A percentile compares a stretch with the other conserved stretches of the same genome.
phyloP scores from a whole-genome alignment of 2,113 vertebrate species.

The Coptodon bakossiorum region DNA sequence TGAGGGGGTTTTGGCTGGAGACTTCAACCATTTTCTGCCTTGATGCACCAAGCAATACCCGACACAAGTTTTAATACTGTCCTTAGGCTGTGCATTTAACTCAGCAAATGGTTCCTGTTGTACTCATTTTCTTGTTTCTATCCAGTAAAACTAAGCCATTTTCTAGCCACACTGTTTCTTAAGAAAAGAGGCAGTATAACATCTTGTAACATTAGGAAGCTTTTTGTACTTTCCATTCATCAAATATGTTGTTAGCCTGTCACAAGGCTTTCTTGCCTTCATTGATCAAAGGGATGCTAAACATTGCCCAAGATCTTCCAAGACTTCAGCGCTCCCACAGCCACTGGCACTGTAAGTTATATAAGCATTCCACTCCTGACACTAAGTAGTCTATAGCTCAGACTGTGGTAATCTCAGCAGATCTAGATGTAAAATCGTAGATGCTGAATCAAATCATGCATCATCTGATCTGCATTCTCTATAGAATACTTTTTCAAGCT shows the following conservation, averaged over 20 bases:
- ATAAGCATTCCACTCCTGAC: neutral
- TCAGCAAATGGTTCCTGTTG: neutral
- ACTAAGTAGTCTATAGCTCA: neutral
- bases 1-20: constrained; percentile 10
- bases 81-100: neutral
- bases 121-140: neutral
- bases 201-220: neutral
- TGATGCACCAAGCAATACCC: constrained; percentile 5
- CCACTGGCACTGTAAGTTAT: neutral
- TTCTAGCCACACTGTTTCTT: neutral
- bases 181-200: neutral
- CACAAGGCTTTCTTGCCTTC: neutral
- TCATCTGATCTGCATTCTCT: neutral
- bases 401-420: neutral
- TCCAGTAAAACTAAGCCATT: neutral
- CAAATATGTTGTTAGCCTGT: neutral
- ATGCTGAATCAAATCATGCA: neutral
- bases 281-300: neutral
- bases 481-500: neutral
- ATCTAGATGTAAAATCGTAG: neutral
- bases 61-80: neutral
- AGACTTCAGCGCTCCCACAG: neutral
- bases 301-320: neutral
- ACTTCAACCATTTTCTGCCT: constrained; percentile 21
- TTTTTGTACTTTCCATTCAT: neutral